Evolutionary conservation across 2,113 vertebrate genomes (phyloP), one percentile per base, ranked within the genome.

Genomic region (Buteo buteo): DNA sequence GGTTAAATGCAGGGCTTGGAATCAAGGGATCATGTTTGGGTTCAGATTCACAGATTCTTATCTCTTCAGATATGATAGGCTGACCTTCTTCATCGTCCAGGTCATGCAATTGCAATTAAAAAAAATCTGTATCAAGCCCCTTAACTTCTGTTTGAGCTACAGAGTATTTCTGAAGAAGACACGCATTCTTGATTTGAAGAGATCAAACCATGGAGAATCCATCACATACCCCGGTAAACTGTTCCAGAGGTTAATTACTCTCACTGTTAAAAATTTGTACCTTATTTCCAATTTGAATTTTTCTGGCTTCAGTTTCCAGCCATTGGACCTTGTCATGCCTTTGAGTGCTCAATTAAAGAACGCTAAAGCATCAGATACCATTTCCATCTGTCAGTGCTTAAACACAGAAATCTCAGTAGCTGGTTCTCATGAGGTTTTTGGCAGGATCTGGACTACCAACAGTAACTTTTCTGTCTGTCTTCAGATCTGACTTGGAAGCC

Each of bases 281-380:
- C 54, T 93, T 89, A 87, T 89, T 94, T 86, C 83, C 73, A 93
- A 79, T 57, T 65, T 28, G 77, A 82, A 38, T 65, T 78, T 69
- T 84, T 94, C 91, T 94, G 86, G 91, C 52, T 79, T 84, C 49
- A 7, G 73, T 79, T 92, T 95, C 66, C 94, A 94, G 66, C 57
- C 91, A 45, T 14, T 65, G 91, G 95, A 54, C 77, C 61, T 77
- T 95, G 88, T 77, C 91, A 87, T 70, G 93, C 81, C 70, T 96
- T 79, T 87, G 92, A 94, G 95, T 72, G 58, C 80, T 96, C 94
- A 89, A 91, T 94, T 93, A 86, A 74, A 73, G 88, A 93, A 92
- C 0, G 0, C 24, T 86, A 74, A 82, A 84, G 69, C 73, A 86
- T 79, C 91, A 93, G 92, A 95, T 82, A 88, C 88, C 42, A 5